phyloP scores from a whole-genome alignment of 2,113 vertebrate species.

The Romanogobio albipinnatus region DNA sequence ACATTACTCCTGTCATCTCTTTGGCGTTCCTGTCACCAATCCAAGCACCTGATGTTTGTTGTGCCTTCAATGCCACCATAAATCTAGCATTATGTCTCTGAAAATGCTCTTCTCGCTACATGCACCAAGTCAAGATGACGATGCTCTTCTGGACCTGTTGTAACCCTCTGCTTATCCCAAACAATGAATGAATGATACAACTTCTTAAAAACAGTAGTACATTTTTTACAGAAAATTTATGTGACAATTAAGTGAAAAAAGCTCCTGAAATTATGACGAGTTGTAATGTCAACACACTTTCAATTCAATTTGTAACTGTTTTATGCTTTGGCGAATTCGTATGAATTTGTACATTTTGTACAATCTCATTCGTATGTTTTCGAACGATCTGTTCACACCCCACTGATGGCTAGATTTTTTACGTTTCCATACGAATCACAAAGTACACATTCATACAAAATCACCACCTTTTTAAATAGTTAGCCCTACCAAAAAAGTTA shows the following conservation, averaged over 20 bases:
- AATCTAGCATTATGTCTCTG: background rate
- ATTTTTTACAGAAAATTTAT: background rate
- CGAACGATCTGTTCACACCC: background rate
- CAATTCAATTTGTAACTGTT: too few relatives aligned
- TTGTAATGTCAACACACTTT: background rate
- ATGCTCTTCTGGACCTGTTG: background rate
- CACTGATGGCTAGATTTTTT: background rate
- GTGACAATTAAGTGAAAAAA: background rate
- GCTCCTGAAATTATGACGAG: background rate
- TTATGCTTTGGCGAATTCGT: background rate
- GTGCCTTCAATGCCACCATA: background rate
- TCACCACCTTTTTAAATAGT: background rate
- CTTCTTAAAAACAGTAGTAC: too few relatives aligned
- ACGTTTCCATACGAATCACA: background rate
- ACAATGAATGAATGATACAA: too few relatives aligned
- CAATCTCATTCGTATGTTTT: background rate
- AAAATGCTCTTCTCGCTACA: background rate
- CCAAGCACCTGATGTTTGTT: background rate
- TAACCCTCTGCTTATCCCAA: background rate
- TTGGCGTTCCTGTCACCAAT: background rate
- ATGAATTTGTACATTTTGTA: background rate
- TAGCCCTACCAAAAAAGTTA: too few relatives aligned
- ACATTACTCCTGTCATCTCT: background rate
- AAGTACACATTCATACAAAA: background rate
- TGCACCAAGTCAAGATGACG: background rate